Evolutionary conservation across 2,888 invertebrate species (phyloP), one percentile per base, ranked within the genome.

Genomic region (Aplocera efformata): DNA sequence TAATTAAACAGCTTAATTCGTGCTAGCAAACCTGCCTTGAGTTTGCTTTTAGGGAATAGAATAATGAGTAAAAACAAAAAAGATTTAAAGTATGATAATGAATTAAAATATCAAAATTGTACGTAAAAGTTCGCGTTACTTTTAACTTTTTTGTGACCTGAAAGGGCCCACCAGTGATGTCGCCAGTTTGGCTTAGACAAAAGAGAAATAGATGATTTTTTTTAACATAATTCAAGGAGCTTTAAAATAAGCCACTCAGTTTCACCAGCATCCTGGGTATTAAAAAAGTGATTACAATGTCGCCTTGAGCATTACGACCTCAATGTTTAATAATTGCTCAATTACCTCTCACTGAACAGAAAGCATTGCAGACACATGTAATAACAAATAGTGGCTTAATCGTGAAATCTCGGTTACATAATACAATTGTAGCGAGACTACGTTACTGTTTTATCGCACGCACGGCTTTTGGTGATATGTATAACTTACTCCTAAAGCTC

Each of bases 1-100:
- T 63, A 70, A 73, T 73, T 68, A 71, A 73, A 64, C 55, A 60
- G 55, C 58, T 56, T 49, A 52, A 63, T 62, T 56, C 57, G 49
- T 63, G 56, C 56, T 41, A 51, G 25, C 48, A 49, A 37, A 28
- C 37, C 17, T 36, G 32, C 38, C 25, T 20, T n/a, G n/a, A n/a
- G 38, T 40, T 33, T 39, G 8, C 20, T 10, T 20, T 22, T 26
- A 36, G 7, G 29, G 10, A 32, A 32, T 27, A 21, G 9, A 13
- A 13, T 8, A 32, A 32, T 32, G 28, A 13, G 39, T 28, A 47
- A 53, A 39, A 46, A 42, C 28, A 34, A 34, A 24, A 38, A 33
- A 36, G 25, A n/a, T n/a, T n/a, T n/a, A n/a, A n/a, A n/a, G n/a
- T n/a, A n/a, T n/a, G n/a, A n/a, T n/a, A n/a, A n/a, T n/a, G n/a